Base-by-base conservation (phyloP, 2,888 invertebrate genomes). In the Stictocephala bisonia region DNA sequence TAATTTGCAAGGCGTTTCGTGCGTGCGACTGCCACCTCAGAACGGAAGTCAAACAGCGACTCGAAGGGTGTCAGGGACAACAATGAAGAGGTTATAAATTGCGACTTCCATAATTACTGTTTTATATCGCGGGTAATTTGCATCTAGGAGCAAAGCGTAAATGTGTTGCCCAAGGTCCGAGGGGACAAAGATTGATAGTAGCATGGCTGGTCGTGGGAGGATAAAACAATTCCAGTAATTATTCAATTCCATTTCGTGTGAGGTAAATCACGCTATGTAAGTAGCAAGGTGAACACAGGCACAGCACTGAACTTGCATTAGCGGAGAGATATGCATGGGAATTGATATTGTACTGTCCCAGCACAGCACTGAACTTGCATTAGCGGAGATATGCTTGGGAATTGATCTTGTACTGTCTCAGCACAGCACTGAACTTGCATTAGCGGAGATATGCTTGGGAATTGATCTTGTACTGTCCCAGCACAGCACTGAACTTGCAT, bases 201-300 rank as follows among this genome's bases (percentile, higher is more conserved):
- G 11, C 35, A 31, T 3, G 18, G 22, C 26, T 24, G 3, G 24
- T 58, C 58, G 58, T 58, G 56, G 56, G 56, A 56, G 1, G 2
- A 26, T 56, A 3, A 58, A 27, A 58, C 58, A 58, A 58, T 58
- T 20, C 58, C 15, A 58, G 27, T 58, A 58, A 58, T 58, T 58
- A 58, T 58, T 58, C 58, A 58, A 58, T 29, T 58, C 15, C 58
- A 29, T 58, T 58, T 58, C 58, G 31, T 58, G 58, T 58, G 4
- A 29, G 58, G 26, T 58, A 29, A 27, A 58, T 29, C 58, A 58
- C 58, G 58, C 58, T 29, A 58, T 29, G 31, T 15, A 29, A 13
- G 31, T 29, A 20, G 35, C 7, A 31, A 31, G 35, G 6, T 31
- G 35, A 9, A 11, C 35, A 31, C n/a, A n/a, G n/a, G n/a, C n/a